Evolutionary conservation across 2,888 invertebrate species (phyloP), one percentile per base, ranked within the genome.

Genomic region (Fragum whitleyi): DNA sequence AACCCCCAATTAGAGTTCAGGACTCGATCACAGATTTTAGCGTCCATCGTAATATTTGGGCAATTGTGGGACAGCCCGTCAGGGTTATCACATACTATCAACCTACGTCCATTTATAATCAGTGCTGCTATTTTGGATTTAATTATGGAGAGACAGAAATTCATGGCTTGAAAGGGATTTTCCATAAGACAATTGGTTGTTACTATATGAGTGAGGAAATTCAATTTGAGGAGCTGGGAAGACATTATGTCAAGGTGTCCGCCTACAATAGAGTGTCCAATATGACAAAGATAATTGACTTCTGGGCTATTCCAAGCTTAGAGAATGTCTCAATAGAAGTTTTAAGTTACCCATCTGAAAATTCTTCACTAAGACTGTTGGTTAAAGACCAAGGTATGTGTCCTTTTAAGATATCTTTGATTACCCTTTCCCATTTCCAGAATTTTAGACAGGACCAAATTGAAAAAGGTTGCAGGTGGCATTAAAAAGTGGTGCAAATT

Each of bases 221-320:
- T 36, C 36, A 29, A 26, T 84, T 81, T 51, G 28, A 71, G 0
- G 28, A 51, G 0, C 65, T 73, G 9, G 91, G 90, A 1, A 62
- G 77, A 5, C 85, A 90, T 74, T 53, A 67, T 9, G 89, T 91
- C 9, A 83, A 79, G 16, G 89, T 91, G 7, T 86, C 76, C 75
- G 91, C 88, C 3, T 88, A 85, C 70, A 92, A 92, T 78, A 57
- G 83, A 2, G 87, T 92, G 7, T 91, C 91, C 0, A 86, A 86
- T 62, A 79, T 83, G 3, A 59, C 75, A 11, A 70, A 86, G 61
- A 62, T 71, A 3, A 78, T 86, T 0, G 79, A 87, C 7, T 85
- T 91, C 19, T 81, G 87, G 72, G 87, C 90, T 14, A 47, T 65
- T 28, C 65, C 68, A 14, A 67, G 65, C 16, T 69, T 85, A 19